These are phyloP conservation scores for Pocota personata DNA, from an alignment of 2,888 invertebrate genomes.

Conservation along the genomic window DNA sequence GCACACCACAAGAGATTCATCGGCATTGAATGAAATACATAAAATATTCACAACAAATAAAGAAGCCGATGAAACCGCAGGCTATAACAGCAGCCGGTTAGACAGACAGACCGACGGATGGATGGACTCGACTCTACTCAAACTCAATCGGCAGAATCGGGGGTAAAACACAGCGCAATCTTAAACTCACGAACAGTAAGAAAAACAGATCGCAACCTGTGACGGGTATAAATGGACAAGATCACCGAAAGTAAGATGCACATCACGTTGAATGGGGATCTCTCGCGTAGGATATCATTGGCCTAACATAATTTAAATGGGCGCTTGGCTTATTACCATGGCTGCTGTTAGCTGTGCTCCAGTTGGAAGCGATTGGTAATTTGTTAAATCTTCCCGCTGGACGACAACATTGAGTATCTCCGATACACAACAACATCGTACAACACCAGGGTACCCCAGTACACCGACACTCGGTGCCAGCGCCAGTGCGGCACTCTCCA, in stretches of 20 bases:
- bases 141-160: background rate
- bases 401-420: constrained; percentile 50
- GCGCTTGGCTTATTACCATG: constrained; percentile 48
- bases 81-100: constrained; percentile 62
- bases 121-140: background rate
- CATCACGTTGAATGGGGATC: constrained; percentile 71
- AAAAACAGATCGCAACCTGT: constrained; percentile 24
- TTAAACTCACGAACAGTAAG: background rate
- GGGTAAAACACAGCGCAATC: background rate
- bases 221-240: constrained; percentile 72
- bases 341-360: constrained; percentile 52
- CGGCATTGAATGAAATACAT: constrained; percentile 65
- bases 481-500: constrained; percentile 51
- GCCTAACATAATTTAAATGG: constrained; percentile 69
- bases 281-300: constrained; percentile 71
- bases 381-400: constrained; percentile 63
- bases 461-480: constrained; percentile 1
- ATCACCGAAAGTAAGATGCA: constrained; percentile 74
- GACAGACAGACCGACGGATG: constrained; percentile 28
- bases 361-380: constrained; percentile 74
- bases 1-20: constrained; percentile 60
- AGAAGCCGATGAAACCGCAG: constrained; percentile 60
- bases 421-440: background rate
- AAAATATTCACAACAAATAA: constrained; percentile 70
- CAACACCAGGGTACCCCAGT: background rate